Evolutionary conservation across 2,797 vertebrate genomes (phyloP), one percentile per base, ranked within the genome.

Genomic region (Rhynchotus rufescens): DNA sequence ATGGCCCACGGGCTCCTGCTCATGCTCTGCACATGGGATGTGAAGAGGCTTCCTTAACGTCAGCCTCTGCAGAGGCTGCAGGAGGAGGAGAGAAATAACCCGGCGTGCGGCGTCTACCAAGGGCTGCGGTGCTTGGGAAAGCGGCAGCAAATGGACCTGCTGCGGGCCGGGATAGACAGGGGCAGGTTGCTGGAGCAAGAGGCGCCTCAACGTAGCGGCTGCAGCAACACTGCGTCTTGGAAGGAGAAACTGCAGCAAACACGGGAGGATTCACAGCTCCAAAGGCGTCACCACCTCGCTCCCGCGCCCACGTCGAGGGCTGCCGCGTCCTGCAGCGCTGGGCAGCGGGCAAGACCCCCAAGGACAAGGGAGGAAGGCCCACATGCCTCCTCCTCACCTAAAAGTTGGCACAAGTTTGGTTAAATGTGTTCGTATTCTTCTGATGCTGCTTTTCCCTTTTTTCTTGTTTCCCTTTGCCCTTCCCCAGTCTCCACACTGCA

Each of bases 71-170:
- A 88, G 79, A 81, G 71, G 22, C 80, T 93, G 80, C 62, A 89
- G 59, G 52, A 92, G 80, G 71, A 86, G 52, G 73, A 91, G 86
- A 89, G 90, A 96, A 94, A 89, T 73, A 94, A 92, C 52, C 69
- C 36, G n/a, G 6, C 23, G 47, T 10, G 3, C 57, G 40, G 23
- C 66, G 81, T 79, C 75, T 75, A 21, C 88, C 84, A 62, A 60
- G 80, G 79, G 47, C 36, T 89, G 85, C 61, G 85, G 69, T 67
- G 60, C 90, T 51, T 85, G 60, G 64, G 71, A 45, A 73, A 42
- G 77, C 85, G 79, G 90, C 52, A 73, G 80, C 57, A 49, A 94
- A 93, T 54, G 64, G 67, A 87, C 87, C 94, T 93, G 44, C 67
- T 87, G 47, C 0, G 0, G 44, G 51, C 56, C 66, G 40, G 32